These are phyloP conservation scores for Diaperis boleti DNA, from an alignment of 2,888 invertebrate genomes.

Conservation along the genomic window DNA sequence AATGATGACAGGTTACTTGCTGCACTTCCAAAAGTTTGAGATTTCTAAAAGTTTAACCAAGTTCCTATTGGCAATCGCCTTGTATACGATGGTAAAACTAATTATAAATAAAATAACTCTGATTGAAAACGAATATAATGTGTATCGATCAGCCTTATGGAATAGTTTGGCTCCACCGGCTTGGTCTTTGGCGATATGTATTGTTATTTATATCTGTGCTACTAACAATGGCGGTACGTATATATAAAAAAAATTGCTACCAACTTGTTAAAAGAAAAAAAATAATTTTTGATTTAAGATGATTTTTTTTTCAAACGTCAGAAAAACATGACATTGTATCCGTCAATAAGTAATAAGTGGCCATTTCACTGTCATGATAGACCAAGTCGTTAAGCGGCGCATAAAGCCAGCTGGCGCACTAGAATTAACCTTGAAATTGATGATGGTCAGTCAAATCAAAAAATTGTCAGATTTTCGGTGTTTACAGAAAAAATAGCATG, in stretches of 20 bases:
- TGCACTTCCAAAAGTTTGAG: background rate
- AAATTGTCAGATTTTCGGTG: too few species aligned
- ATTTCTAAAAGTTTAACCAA: background rate
- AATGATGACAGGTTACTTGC: background rate
- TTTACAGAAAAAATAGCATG: too few species aligned
- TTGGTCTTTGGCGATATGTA: background rate
- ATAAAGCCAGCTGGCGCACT: too few species aligned
- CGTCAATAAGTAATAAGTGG: too few species aligned
- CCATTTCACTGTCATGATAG: too few species aligned
- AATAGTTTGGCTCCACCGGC: background rate
- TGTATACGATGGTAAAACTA: background rate
- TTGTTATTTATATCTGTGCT: background rate
- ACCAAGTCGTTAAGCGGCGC: too few species aligned
- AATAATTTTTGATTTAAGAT: background rate
- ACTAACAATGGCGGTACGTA: background rate
- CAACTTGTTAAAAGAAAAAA: too few species aligned
- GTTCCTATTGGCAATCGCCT: background rate
- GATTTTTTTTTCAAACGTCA: too few species aligned
- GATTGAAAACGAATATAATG: background rate
- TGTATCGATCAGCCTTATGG: slow-evolving; percentile 1
- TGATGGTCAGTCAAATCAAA: too few species aligned
- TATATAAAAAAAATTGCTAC: too few species aligned
- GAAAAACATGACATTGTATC: too few species aligned
- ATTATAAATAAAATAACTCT: background rate
- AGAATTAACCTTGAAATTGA: too few species aligned